phyloP scores from a whole-genome alignment of 2,888 invertebrate species.

The Stramonita haemastoma region DNA sequence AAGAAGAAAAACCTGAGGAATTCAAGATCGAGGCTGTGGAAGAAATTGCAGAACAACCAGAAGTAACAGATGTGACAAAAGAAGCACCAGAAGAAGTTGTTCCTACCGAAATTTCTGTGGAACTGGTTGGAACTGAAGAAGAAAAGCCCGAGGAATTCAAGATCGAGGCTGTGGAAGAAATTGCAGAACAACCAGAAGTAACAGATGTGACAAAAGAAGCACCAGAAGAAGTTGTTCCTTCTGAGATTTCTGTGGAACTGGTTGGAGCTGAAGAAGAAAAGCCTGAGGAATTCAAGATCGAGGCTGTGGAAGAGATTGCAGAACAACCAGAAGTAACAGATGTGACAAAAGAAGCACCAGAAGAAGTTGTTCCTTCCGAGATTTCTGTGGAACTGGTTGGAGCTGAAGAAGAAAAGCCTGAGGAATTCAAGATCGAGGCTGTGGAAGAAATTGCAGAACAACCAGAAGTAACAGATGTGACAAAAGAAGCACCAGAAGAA shows the following conservation, averaged over 20 bases:
- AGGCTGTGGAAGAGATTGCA: conserved; percentile 43
- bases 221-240: conserved; percentile 46
- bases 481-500: conserved; percentile 46
- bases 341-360: conserved; percentile 47
- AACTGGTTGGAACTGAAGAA: conserved; percentile 47
- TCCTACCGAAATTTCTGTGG: conserved; percentile 44
- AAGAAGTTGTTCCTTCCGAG: conserved; percentile 48
- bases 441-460: conserved; percentile 48
- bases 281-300: conserved; percentile 46
- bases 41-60: conserved; percentile 46
- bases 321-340: conserved; percentile 46
- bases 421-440: conserved; percentile 49
- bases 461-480: conserved; percentile 46
- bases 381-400: conserved; percentile 44
- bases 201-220: conserved; percentile 41
- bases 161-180: conserved; percentile 49
- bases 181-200: conserved; percentile 46
- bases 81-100: conserved; percentile 44
- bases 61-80: conserved; percentile 43
- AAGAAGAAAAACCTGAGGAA: conserved; percentile 43
- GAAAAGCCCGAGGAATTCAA: conserved; percentile 44
- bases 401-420: conserved; percentile 43
- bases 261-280: conserved; percentile 48
- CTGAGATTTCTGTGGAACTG: conserved; percentile 48
- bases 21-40: conserved; percentile 44